Evolutionary conservation across 1,140 invertebrate species (phyloP), one percentile per base, ranked within the genome.

Genomic region (Octopus sinensis): DNA sequence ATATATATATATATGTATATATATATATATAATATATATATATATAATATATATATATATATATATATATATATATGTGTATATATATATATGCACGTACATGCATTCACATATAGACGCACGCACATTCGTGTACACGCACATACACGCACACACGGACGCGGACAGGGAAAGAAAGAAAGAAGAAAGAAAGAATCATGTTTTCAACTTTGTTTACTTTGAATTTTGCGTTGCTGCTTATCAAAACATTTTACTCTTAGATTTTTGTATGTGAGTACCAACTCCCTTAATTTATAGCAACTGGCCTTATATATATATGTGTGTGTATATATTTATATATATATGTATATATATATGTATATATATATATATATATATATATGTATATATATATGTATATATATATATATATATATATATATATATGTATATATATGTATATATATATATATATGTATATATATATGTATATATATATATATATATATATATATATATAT

Each of bases 341-440:
- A 13, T 71, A 23, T 71, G 12, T 71, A 13, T 71, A 12, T 71
- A 13, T 71, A 13, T 71, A 13, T 71, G 12, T 12, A 71, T 71
- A 13, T 71, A 23, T 71, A 71, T 71, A 71, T 12, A 13, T 71
- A 71, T 71, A 71, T 71, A 71, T 71, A 12, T 12, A 71, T 71
- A 4, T 71, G 12, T 12, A 71, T 13, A 71, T 71, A 13, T 71
- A 13, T 71, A 71, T 71, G 30, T 71, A 71, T 71, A 71, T 71
- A 71, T 71, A 71, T 71, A 71, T 71, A 71, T 71, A 71, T 71
- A 71, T 71, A 71, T 71, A 71, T 71, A 71, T 71, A 71, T 71
- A 71, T 71, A 71, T 71, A 71, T 71, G 30, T 71, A 71, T 71
- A 71, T 71, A 71, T 23, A 71, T 71, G 30, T 5, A 71, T 71